Conservation (phyloP, 2,113 vertebrate genomes). For the Solea solea region DNA sequence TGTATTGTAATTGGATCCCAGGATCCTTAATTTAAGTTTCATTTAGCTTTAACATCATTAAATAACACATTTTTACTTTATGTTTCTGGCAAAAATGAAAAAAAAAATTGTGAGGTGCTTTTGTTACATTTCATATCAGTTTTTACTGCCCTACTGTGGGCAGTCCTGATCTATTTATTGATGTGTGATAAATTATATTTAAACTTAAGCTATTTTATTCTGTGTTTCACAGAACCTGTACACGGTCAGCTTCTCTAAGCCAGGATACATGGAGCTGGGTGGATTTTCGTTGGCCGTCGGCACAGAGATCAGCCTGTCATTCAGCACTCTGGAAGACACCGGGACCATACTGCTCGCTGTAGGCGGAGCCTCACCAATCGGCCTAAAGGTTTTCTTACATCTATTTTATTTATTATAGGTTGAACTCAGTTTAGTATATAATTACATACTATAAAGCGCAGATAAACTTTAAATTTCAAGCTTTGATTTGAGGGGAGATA, state of each 20-base stretch:
- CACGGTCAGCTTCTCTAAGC: conserved; percentile 91
- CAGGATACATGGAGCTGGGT: conserved; percentile 90
- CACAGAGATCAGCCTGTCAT: conserved; percentile 96
- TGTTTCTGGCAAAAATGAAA: too few relatives aligned
- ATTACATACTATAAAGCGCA: neutral
- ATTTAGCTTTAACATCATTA: too few relatives aligned
- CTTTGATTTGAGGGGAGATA: too few relatives aligned
- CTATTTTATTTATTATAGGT: neutral
- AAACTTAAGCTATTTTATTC: conserved; percentile 1
- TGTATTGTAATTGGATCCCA: too few relatives aligned
- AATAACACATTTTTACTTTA: too few relatives aligned
- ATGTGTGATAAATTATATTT: neutral
- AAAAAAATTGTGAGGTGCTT: neutral
- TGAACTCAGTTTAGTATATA: too few relatives aligned
- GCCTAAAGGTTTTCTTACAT: conserved; percentile 59
- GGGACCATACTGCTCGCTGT: conserved; percentile 91
- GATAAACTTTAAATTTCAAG: neutral
- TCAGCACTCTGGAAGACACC: conserved; percentile 91
- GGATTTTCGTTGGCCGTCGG: conserved; percentile 82
- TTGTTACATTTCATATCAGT: too few relatives aligned
- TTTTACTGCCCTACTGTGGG: neutral
- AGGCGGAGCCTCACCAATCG: conserved; percentile 63
- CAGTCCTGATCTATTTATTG: neutral
- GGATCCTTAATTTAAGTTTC: too few relatives aligned
- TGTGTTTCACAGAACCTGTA: conserved; percentile 87